Conservation (phyloP, 2,888 invertebrate species). For the Andrena camellia region DNA sequence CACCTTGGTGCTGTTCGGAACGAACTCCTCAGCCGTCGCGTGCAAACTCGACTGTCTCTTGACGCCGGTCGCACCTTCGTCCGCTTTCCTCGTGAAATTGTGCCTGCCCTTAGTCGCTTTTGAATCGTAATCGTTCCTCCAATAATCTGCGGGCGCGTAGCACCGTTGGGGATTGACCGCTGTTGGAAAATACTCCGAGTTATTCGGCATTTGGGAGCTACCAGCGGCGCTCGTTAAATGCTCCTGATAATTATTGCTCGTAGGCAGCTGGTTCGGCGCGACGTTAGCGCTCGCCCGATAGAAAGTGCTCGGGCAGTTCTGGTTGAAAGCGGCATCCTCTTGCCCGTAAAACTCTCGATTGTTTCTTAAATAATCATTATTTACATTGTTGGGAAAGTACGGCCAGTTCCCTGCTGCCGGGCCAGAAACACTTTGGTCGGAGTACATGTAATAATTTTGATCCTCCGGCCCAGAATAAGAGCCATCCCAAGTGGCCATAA, state of each 20-base stretch:
- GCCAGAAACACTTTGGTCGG: conserved; percentile 64
- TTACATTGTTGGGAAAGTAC: conserved; percentile 41
- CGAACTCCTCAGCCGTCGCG: conserved; percentile 87
- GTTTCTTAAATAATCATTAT: conserved; percentile 25
- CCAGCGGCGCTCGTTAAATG: conserved; percentile 10
- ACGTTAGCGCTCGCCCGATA: conserved; percentile 24
- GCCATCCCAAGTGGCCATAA: conserved; percentile 84
- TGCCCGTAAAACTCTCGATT: conserved; percentile 41
- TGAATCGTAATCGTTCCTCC: conserved; percentile 25
- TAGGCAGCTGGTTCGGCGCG: conserved; percentile 40
- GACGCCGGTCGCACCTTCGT: background rate
- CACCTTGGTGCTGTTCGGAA: conserved; percentile 83
- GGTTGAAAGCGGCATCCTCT: conserved; percentile 55
- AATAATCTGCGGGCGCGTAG: background rate
- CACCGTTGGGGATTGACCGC: conserved; percentile 1
- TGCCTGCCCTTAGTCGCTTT: background rate
- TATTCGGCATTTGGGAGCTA: background rate
- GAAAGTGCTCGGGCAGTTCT: conserved; percentile 33
- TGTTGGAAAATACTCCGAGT: conserved; percentile 6
- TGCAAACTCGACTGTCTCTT: conserved; percentile 86
- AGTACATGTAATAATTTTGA: conserved; percentile 74
- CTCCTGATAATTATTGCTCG: conserved; percentile 34
- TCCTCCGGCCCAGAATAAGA: conserved; percentile 80
- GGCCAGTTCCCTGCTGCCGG: conserved; percentile 48
- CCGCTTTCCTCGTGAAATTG: background rate